Percentiles rank a stretch among this genome's conserved stretches.
Conservation (phyloP, 2,888 invertebrate species). For the Clivina fossor region DNA sequence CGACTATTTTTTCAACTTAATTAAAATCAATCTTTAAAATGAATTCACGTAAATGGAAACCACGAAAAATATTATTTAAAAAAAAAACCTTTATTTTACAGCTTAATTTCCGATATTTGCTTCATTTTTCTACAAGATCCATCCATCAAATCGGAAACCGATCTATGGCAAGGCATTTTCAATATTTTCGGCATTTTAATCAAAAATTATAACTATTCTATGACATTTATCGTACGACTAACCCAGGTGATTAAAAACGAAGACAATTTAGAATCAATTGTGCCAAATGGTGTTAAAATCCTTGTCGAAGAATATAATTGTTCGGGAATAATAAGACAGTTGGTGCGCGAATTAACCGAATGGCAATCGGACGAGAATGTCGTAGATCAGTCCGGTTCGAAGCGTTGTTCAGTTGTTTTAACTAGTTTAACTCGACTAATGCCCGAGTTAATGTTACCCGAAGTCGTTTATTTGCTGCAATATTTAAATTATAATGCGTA, state of each 20-base stretch:
- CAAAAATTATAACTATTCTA: slow-evolving; percentile 81
- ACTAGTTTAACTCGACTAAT: slow-evolving; percentile 48
- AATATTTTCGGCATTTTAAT: slow-evolving; percentile 80
- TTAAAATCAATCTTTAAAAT: too few species aligned
- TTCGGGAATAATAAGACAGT: slow-evolving; percentile 69
- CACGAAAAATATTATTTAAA: too few species aligned
- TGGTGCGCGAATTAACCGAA: slow-evolving; percentile 73
- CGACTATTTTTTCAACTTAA: too few species aligned
- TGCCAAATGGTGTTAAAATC: slow-evolving; percentile 71
- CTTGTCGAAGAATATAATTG: slow-evolving; percentile 68
- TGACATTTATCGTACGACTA: slow-evolving; percentile 72
- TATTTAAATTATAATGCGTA: slow-evolving; percentile 54
- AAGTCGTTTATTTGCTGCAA: slow-evolving; percentile 48
- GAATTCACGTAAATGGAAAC: too few species aligned
- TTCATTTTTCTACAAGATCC: slow-evolving; percentile 70
- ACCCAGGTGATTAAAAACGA: slow-evolving; percentile 73
- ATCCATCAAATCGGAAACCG: slow-evolving; percentile 62
- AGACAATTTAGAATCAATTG: slow-evolving; percentile 69
- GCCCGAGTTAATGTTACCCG: slow-evolving; percentile 50
- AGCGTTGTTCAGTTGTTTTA: slow-evolving; percentile 46
- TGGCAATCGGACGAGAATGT: slow-evolving; percentile 61
- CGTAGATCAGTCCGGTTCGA: slow-evolving; percentile 52
- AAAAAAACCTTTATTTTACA: slow-evolving; percentile 51
- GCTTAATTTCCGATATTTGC: slow-evolving; percentile 72
- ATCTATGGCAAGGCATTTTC: slow-evolving; percentile 68